Evolutionary conservation across 1,140 invertebrate genomes (phyloP).

Genomic region (Tetragonula clypearis): DNA sequence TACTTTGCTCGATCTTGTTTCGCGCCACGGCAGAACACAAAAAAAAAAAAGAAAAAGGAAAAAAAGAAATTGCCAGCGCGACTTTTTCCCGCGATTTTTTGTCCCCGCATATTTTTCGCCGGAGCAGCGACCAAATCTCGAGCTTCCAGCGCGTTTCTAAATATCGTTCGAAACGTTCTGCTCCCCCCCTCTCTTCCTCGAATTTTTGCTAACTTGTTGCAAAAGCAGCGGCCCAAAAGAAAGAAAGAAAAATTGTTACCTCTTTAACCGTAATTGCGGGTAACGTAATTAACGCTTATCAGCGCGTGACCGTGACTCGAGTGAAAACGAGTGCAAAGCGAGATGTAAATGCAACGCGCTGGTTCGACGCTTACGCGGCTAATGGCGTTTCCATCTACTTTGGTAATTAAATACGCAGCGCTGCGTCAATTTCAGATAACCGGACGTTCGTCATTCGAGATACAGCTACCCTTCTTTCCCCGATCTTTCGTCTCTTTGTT

Average conservation of each 20-base stretch:
- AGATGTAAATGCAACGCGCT: neutral
- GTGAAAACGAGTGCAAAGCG: neutral
- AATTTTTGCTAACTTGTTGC: neutral
- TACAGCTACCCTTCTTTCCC: too few species aligned
- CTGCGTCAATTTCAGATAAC: neutral
- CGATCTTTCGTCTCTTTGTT: neutral
- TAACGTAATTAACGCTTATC: neutral
- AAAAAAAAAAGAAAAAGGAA: too few species aligned
- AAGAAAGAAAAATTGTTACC: neutral
- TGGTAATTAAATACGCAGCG: neutral
- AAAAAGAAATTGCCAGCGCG: neutral
- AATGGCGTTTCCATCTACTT: neutral
- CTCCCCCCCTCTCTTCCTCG: too few species aligned
- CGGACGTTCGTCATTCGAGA: too few species aligned
- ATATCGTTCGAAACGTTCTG: neutral
- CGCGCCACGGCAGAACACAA: too few species aligned
- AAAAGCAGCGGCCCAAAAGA: neutral
- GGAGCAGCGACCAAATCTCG: neutral
- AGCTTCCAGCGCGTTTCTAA: neutral
- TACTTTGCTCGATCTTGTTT: neutral
- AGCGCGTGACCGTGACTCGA: too few species aligned
- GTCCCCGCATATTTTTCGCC: neutral
- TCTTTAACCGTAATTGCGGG: neutral
- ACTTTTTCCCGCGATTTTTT: neutral
- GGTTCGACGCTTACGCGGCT: neutral